Percentiles rank a stretch among this genome's conserved stretches.
phyloP scores from a whole-genome alignment of 2,797 vertebrate species.

The Tamandua tetradactyla region DNA sequence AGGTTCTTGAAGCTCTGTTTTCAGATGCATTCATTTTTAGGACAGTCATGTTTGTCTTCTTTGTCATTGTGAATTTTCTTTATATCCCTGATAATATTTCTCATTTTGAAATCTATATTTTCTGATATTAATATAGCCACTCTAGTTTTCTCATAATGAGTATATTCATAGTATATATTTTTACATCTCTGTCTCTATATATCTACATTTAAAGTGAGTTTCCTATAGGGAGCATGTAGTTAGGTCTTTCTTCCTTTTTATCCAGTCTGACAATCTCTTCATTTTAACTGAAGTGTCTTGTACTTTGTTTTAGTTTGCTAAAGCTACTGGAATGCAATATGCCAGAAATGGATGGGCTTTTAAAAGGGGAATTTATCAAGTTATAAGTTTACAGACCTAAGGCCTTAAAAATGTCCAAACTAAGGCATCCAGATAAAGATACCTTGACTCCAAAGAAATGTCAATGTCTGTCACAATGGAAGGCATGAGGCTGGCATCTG shows the following conservation, averaged over 20 bases:
- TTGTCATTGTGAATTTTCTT: neutral
- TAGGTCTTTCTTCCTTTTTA: neutral
- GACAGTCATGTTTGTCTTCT: neutral
- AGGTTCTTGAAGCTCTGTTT: neutral
- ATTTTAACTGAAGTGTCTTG: neutral
- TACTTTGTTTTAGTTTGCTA: no score
- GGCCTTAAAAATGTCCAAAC: no score
- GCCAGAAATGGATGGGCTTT: no score
- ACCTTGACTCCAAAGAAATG: no score
- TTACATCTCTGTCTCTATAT: neutral
- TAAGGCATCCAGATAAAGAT: no score
- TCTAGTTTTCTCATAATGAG: neutral
- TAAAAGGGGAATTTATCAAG: no score
- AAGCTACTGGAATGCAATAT: no score
- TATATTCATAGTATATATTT: neutral
- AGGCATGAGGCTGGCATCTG: no score
- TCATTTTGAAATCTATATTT: neutral
- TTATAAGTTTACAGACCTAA: no score
- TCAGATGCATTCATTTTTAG: neutral
- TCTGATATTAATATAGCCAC: neutral
- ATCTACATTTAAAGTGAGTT: neutral
- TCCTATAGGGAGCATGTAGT: neutral
- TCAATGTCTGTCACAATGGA: no score
- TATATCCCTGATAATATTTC: neutral
- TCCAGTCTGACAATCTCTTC: neutral